Conservation (phyloP, 2,888 invertebrate species). For the Zygothrica quintamaculata region DNA sequence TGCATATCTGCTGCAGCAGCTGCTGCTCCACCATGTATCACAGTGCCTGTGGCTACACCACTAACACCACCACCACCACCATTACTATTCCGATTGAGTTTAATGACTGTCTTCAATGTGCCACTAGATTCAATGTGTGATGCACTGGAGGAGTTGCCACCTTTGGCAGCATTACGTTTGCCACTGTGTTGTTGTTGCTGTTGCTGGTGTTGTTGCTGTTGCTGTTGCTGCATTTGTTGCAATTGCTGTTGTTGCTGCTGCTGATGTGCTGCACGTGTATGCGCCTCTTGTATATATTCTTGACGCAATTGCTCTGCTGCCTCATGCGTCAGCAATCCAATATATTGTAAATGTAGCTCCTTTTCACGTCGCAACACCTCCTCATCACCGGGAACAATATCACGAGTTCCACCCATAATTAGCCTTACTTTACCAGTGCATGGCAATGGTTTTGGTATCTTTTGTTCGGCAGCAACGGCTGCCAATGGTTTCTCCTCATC, state of each 20-base stretch:
- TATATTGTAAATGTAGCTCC: slow-evolving; percentile 89
- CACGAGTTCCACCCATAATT: too few relatives aligned
- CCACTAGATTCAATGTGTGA: slow-evolving; percentile 88
- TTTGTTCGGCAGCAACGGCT: too few relatives aligned
- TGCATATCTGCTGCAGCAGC: too few relatives aligned
- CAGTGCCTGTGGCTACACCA: slow-evolving; percentile 58
- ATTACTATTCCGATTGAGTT: slow-evolving; percentile 87
- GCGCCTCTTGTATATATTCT: slow-evolving; percentile 79
- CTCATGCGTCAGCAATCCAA: slow-evolving; percentile 90
- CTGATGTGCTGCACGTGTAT: slow-evolving; percentile 60
- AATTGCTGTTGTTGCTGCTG: slow-evolving; percentile 54
- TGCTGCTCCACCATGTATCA: slow-evolving; percentile 59
- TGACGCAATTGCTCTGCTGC: slow-evolving; percentile 88
- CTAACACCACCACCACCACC: slow-evolving; percentile 55
- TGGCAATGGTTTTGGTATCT: too few relatives aligned
- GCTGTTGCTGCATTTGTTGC: slow-evolving; percentile 60
- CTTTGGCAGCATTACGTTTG: slow-evolving; percentile 70
- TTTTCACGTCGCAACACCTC: slow-evolving; percentile 89
- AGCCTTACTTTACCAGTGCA: too few relatives aligned
- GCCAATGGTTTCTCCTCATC: slow-evolving; percentile 88
- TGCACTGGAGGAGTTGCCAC: slow-evolving; percentile 53
- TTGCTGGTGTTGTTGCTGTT: slow-evolving; percentile 54
- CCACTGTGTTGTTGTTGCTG: slow-evolving; percentile 53
- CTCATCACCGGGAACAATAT: too few relatives aligned
- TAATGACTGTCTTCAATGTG: slow-evolving; percentile 93